phyloP scores from a whole-genome alignment of 2,113 vertebrate species.

The Anhinga rufa region DNA sequence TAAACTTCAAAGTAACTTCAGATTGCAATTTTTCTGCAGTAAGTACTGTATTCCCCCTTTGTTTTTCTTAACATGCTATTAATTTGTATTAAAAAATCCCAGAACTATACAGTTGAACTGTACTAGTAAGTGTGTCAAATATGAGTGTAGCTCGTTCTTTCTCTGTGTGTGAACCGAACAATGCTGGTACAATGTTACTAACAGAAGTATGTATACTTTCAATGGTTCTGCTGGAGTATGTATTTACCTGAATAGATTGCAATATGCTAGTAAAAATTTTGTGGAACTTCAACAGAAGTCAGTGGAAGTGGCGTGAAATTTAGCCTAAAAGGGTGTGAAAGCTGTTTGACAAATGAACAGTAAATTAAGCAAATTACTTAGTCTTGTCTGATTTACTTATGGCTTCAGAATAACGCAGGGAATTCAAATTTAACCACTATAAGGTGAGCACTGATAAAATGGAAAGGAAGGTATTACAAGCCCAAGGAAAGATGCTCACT shows the following conservation, averaged over 20 bases:
- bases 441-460: not conserved
- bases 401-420: not conserved
- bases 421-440: not conserved
- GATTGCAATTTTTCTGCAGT: not conserved
- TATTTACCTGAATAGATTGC: not conserved
- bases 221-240: not conserved
- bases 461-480: not conserved
- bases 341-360: not conserved
- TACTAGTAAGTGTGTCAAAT: not conserved
- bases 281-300: not conserved
- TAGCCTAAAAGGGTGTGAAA: not conserved
- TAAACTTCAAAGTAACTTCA: not conserved
- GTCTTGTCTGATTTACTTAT: not conserved
- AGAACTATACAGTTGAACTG: not conserved
- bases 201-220: not conserved
- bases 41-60: not conserved
- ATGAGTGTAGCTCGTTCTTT: not conserved
- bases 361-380: not conserved
- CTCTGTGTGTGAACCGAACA: not conserved
- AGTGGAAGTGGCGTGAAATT: not conserved
- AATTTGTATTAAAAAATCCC: not conserved
- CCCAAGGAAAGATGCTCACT: not conserved
- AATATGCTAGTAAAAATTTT: not conserved
- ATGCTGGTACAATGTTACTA: not conserved
- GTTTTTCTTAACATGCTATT: not conserved